These are phyloP conservation scores for Micromussa lordhowensis DNA, from an alignment of 92 coral and sea anemone genomes.

Conservation along the genomic window DNA sequence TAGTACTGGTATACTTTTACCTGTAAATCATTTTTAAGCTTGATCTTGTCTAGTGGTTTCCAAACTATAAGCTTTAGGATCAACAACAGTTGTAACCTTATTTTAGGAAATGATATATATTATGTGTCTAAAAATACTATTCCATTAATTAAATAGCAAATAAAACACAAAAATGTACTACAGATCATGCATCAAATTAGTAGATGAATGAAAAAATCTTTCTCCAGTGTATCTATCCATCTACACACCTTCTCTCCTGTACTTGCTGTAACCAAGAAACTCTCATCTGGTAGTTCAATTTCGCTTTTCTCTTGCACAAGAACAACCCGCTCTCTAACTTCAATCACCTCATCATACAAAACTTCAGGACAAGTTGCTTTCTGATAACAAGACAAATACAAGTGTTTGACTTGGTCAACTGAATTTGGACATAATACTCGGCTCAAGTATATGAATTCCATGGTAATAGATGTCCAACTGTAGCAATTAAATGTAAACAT, in stretches of 20 bases:
- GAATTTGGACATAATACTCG: no score
- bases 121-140: neutral
- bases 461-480: no score
- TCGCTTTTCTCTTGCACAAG: slow-evolving; percentile 60
- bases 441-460: no score
- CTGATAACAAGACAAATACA: slow-evolving; percentile 17
- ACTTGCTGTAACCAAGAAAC: neutral
- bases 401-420: no score
- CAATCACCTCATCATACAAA: slow-evolving; percentile 87
- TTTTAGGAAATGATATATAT: no score
- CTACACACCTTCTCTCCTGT: slow-evolving; percentile 2
- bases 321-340: slow-evolving; percentile 79
- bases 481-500: no score
- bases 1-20: neutral
- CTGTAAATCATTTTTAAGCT: neutral
- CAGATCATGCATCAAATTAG: no score
- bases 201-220: neutral
- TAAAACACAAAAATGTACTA: no score
- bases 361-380: slow-evolving; percentile 86
- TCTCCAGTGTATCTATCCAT: neutral
- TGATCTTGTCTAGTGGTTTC: neutral
- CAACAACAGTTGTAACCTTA: neutral
- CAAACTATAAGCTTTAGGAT: neutral
- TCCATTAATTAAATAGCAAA: no score
- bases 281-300: neutral